Evolutionary conservation across 92 coral and sea anemone species (phyloP), one percentile per base, ranked within the genome.

Genomic region (Umimayanthus chanpuru): DNA sequence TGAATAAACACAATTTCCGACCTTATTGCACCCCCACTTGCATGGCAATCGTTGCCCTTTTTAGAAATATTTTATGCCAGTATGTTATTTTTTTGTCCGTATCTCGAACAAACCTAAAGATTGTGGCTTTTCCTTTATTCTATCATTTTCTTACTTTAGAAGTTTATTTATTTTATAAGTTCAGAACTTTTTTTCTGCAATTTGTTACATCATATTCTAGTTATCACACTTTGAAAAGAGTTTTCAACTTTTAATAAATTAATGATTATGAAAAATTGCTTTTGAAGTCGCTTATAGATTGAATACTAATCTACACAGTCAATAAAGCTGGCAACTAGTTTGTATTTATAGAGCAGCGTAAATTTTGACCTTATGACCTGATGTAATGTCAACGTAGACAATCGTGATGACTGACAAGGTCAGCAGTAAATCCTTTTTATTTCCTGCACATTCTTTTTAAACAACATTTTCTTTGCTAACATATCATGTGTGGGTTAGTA

Each of bases 11-110:
- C 84, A 80, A 80, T 80, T 64, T 15, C 76, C 40, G 76, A 28
- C 38, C 76, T 71, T 71, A 71, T 71, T 71, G 84, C 70, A 56
- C 40, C 84, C 71, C 70, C 83, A 53, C 83, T 56, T 79, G 83
- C 68, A 79, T 71, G 56, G 83, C 83, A 80, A 80, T 80, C 84
- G 6, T 56, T 80, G 72, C 32, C 36, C 84, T 80, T 56, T 80
- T 56, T 56, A 76, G 43, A 56, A 50, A 26, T 49, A 50, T 80
- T 49, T 29, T 80, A 80, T 71, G 84, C 71, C 44, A 80, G 55
- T 80, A 56, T 55, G 84, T 80, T 56, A 56, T 80, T 80, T 80
- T 80, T 53, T 80, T 80, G 72, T 55, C 84, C 84, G 56, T 32
- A 80, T 38, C 72, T 29, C 84, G 56, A 49, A 55, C 84, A 53